phyloP scores from a whole-genome alignment of 2,113 vertebrate species.

The Psittacus erithacus region DNA sequence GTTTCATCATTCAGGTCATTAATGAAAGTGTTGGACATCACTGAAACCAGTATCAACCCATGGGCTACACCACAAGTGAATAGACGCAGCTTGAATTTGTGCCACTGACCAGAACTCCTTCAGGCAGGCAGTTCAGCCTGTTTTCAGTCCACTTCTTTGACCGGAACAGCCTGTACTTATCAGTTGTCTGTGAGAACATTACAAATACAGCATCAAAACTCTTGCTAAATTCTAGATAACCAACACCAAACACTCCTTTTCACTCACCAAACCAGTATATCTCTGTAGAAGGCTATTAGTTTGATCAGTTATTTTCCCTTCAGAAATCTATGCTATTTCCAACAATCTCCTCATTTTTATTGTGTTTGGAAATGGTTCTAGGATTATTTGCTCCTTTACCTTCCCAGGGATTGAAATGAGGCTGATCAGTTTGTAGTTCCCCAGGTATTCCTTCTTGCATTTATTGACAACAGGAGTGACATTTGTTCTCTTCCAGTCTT shows the following conservation, averaged over 20 bases:
- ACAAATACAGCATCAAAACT: neutral
- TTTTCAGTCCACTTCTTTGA: neutral
- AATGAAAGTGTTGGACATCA: neutral
- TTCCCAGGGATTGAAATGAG: neutral
- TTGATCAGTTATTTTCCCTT: neutral
- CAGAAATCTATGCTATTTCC: neutral
- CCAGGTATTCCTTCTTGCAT: neutral
- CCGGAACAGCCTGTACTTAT: neutral
- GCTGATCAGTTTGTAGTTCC: neutral
- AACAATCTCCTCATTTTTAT: neutral
- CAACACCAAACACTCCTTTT: neutral
- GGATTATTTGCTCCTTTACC: neutral
- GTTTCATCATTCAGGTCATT: neutral
- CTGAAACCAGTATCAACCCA: neutral
- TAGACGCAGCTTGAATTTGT: neutral
- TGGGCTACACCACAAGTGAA: neutral
- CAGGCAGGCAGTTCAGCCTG: neutral
- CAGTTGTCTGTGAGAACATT: neutral
- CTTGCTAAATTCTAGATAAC: neutral
- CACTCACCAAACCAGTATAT: neutral
- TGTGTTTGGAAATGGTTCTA: neutral
- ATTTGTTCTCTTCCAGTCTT: neutral
- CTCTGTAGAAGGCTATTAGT: neutral
- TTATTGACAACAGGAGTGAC: neutral
- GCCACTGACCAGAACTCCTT: neutral